These are phyloP conservation scores for Rhegmatorhina hoffmannsi DNA, from an alignment of 2,113 vertebrate species.

Conservation along the genomic window DNA sequence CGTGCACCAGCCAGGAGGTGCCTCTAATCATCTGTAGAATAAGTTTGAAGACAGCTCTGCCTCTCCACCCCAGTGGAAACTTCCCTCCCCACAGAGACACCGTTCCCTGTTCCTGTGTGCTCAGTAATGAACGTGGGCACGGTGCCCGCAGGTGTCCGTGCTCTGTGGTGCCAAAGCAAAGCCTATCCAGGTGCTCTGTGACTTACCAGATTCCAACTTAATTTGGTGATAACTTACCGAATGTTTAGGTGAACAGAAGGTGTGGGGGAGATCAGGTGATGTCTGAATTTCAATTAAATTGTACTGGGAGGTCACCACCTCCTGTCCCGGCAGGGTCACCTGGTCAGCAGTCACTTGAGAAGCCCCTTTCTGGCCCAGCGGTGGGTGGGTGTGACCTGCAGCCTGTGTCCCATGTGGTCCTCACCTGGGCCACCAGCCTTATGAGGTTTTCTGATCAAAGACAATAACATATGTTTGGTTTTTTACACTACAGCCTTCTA, in stretches of 20 bases:
- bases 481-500: background rate
- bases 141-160: background rate
- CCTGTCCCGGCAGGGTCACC: background rate
- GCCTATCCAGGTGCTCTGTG: background rate
- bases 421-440: background rate
- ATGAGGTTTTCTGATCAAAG: background rate
- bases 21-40: background rate
- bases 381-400: accelerated
- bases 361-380: accelerated
- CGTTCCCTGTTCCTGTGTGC: background rate
- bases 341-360: background rate
- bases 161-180: background rate
- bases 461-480: background rate
- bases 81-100: background rate
- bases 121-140: background rate
- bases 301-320: background rate
- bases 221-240: background rate
- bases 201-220: background rate
- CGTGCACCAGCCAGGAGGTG: background rate
- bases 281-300: background rate
- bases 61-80: background rate
- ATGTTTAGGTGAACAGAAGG: background rate
- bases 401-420: background rate
- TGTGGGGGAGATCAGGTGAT: background rate
- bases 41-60: background rate